A percentile compares a stretch with the other conserved stretches of the same genome.
Conservation (phyloP, 2,888 invertebrate genomes). For the Eueremaeus valkanovi region DNA sequence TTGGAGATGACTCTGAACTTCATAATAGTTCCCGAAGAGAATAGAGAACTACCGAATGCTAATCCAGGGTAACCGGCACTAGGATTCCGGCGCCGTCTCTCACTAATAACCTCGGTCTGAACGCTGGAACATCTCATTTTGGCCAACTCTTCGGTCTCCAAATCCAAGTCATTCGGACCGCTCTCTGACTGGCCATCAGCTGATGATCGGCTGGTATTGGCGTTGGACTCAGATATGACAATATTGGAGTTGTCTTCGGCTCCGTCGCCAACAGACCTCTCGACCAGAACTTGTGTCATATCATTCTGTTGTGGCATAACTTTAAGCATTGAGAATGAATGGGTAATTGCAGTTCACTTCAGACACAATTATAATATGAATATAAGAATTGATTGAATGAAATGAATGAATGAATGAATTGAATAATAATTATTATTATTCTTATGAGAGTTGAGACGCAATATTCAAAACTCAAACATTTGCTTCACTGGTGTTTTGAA, state of each 20-base stretch:
- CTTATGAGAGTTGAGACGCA: neutral
- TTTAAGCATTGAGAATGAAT: too few relatives aligned
- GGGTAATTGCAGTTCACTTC: too few relatives aligned
- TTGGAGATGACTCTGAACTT: slow-evolving; percentile 94
- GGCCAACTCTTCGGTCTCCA: slow-evolving; percentile 58
- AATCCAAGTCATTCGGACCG: slow-evolving; percentile 40
- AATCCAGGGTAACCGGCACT: slow-evolving; percentile 47
- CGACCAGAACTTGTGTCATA: slow-evolving; percentile 38
- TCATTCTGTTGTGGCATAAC: slow-evolving; percentile 32
- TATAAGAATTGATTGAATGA: neutral
- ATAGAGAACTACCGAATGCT: slow-evolving; percentile 65
- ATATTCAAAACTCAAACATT: neutral
- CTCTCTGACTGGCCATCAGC: neutral
- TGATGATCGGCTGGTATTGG: neutral
- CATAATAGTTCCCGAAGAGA: slow-evolving; percentile 96
- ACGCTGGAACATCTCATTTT: slow-evolving; percentile 82
- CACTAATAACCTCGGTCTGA: slow-evolving; percentile 70
- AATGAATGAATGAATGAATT: neutral
- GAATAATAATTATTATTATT: neutral
- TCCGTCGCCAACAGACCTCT: slow-evolving; percentile 44
- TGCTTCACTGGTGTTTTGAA: neutral
- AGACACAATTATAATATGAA: too few relatives aligned
- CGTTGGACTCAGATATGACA: neutral
- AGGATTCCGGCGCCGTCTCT: slow-evolving; percentile 45
- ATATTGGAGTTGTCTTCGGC: slow-evolving; percentile 40